Conservation (phyloP, 2,888 invertebrate genomes). For the Bombylius major region DNA sequence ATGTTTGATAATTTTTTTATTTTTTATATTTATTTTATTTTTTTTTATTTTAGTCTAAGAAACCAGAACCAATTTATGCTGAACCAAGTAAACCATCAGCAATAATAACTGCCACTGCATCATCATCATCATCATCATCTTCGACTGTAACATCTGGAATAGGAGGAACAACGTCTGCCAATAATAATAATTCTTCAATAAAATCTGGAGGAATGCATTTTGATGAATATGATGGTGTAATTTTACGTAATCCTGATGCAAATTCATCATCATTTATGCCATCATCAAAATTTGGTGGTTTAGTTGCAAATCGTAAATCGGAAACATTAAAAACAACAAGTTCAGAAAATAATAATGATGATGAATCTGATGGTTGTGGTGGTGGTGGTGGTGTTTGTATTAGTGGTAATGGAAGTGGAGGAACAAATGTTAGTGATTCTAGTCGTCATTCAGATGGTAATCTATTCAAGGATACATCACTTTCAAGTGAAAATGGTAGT, state of each 20-base stretch:
- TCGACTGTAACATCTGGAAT: neutral
- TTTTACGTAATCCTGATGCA: constrained; percentile 11
- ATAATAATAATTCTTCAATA: neutral
- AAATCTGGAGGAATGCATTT: constrained; percentile 10
- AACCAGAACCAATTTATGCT: constrained; percentile 18
- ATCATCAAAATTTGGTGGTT: constrained; percentile 1
- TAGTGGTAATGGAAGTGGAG: neutral
- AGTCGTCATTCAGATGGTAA: constrained; percentile 16
- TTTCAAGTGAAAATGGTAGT: neutral
- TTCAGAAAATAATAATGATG: neutral
- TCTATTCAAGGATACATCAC: constrained; percentile 10
- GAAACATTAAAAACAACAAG: constrained; percentile 9
- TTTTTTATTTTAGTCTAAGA: constrained; percentile 11
- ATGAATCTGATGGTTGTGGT: neutral
- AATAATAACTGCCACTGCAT: neutral
- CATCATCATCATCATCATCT: neutral
- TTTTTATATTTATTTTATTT: neutral
- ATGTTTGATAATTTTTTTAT: neutral
- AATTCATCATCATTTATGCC: neutral
- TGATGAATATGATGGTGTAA: constrained; percentile 16
- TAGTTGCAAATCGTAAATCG: constrained; percentile 11
- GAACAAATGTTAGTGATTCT: neutral
- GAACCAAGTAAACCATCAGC: constrained; percentile 15
- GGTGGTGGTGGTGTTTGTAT: neutral
- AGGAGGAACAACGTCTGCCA: neutral